A percentile compares a stretch with the other conserved stretches of the same genome.
Conservation (phyloP, 2,888 invertebrate genomes). For the Leptopilina myrica region DNA sequence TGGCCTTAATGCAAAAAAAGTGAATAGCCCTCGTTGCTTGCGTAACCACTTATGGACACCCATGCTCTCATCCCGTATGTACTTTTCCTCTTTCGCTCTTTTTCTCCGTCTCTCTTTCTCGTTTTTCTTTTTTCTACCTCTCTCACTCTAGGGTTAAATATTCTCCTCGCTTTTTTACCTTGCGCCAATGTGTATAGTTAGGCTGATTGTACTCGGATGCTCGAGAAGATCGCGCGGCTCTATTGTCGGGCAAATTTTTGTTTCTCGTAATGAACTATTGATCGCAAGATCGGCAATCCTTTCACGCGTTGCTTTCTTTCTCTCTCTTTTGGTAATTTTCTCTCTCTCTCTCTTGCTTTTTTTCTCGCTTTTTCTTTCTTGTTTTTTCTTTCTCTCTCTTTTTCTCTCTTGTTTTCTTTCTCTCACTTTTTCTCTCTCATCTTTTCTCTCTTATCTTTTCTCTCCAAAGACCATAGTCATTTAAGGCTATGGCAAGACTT, state of each 20-base stretch:
- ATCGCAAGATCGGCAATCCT: conserved; percentile 64
- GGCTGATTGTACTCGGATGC: conserved; percentile 59
- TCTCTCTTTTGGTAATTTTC: background rate
- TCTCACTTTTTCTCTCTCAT: background rate
- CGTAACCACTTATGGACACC: conserved; percentile 59
- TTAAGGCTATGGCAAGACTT: no score
- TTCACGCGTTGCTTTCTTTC: conserved; percentile 31
- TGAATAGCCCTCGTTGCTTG: conserved; percentile 69
- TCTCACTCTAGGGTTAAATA: conserved; percentile 13
- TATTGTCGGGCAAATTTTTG: conserved; percentile 70
- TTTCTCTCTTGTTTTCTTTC: background rate
- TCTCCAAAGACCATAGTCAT: no score
- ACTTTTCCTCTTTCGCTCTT: conserved; percentile 17
- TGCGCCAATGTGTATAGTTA: conserved; percentile 56
- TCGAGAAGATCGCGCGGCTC: conserved; percentile 55
- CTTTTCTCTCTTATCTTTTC: no score
- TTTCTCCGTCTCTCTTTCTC: conserved; percentile 23
- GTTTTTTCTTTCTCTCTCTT: conserved; percentile 22
- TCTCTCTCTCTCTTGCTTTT: conserved; percentile 12
- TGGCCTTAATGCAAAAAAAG: conserved; percentile 63
- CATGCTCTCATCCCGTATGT: no score
- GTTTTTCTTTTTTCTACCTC: background rate
- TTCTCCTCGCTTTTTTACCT: conserved; percentile 43
- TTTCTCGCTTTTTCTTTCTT: background rate
- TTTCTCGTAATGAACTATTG: conserved; percentile 75